Evolutionary conservation across 2,888 invertebrate species (phyloP), one percentile per base, ranked within the genome.

Genomic region (Drosophila subquinaria): DNA sequence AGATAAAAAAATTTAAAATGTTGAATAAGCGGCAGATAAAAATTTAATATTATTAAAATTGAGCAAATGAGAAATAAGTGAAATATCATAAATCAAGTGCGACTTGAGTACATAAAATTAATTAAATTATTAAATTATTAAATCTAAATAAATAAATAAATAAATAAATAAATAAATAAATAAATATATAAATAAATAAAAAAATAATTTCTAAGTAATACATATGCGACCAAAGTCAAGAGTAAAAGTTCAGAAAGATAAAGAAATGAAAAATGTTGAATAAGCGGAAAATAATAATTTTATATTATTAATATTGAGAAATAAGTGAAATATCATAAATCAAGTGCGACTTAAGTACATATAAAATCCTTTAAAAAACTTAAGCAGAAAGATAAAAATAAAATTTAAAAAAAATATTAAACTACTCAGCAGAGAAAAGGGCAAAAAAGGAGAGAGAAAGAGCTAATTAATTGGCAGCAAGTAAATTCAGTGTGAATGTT

Each of bases 401-500:
- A 15, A 3, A 23, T 23, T 23, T 13, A 20, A 11, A 9, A 11
- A 11, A 45, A 36, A 3, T 15, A 5, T 13, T 11, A 35, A 17
- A 17, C 11, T 51, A 45, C n/a, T 43, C 36, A 15, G 30, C 69
- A 62, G 9, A 38, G 10, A 17, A 11, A 10, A 9, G 20, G 20
- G 17, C 17, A 55, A 13, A 13, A 45, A 51, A 35, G 4, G 23
- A 23, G 3, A 43, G 33, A 20, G 40, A 59, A 42, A 69, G 63
- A 50, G 45, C 27, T 56, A 45, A 30, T 66, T 53, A 50, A 69
- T 64, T 73, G 64, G 52, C 50, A 59, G 27, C 60, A n/a, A 51
- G 65, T 59, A 68, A 73, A 71, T 79, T 84, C 67, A 62, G 65
- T 62, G 69, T 60, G 63, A 72, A 76, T 76, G 86, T 76, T 83